phyloP scores from a whole-genome alignment of 1,140 invertebrate genomes.

The Metopolophium dirhodum region DNA sequence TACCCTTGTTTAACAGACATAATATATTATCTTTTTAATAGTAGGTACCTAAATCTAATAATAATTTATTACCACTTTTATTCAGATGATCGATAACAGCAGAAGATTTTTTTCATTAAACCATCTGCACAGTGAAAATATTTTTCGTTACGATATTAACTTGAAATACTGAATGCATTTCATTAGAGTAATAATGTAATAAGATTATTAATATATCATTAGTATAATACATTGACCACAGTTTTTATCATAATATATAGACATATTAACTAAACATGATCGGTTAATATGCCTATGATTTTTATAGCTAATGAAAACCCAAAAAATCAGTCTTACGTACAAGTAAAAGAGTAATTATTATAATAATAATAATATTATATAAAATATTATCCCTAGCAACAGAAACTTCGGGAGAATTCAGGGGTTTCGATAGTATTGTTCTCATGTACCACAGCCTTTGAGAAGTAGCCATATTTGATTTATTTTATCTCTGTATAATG shows the following conservation, averaged over 20 bases:
- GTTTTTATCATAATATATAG: not conserved
- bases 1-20: constrained; percentile 45
- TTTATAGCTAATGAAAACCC: constrained; percentile 21
- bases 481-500: not conserved
- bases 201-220: not conserved
- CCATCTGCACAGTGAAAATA: not conserved
- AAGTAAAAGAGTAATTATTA: constrained; percentile 26
- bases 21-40: not conserved
- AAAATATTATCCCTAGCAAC: not conserved
- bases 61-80: not conserved
- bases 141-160: not conserved
- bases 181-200: not conserved
- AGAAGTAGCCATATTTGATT: constrained; percentile 20
- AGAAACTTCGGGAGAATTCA: constrained; percentile 20
- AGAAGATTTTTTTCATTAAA: not conserved
- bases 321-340: constrained; percentile 51
- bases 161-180: not conserved
- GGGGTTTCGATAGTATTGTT: constrained; percentile 17
- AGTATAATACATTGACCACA: not conserved
- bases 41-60: not conserved
- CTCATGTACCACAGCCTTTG: constrained; percentile 43
- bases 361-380: not conserved
- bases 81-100: not conserved
- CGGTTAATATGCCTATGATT: not conserved
- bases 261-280: not conserved